Base-by-base conservation (phyloP, 2,113 vertebrate species). In the Forbesichthys papilliferus region DNA sequence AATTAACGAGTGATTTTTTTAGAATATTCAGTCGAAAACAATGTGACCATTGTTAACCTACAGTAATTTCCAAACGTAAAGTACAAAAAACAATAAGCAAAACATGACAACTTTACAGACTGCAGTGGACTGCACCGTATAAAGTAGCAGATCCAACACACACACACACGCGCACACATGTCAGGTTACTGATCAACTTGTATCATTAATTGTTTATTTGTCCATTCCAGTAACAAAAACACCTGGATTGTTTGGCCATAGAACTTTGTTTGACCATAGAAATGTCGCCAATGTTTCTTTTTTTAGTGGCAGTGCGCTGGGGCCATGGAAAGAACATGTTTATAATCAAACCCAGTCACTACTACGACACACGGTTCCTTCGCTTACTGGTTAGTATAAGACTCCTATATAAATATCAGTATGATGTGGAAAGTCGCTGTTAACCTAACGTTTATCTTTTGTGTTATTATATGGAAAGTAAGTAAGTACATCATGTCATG, bases 241-340 rank as follows among this genome's bases (percentile, higher is more conserved):
- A 27, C 3, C 27, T 27, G 27, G 27, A 27, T 12, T 51, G 11
- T 51, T 51, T 51, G 13, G 16, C 6, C 12, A 55, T 9, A 57
- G 7, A 18, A 3, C 27, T 27, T 12, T 52, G 11, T 52, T 52
- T 52, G 13, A 55, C n/a, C 12, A 55, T 9, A 57, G 7, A 18
- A 10, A 2, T 5, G 16, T 56, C 1, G 64, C 13, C 11, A 18
- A 59, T 84, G n/a, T 79, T 71, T 27, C 92, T 92, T 79, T 71
- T 92, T 92, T 0, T 79, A 99, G 97, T 89, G 85, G 89, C 92
- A 9, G 93, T 98, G 0, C 95, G 97, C 34, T 92, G 94, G 75
- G 92, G 93, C 72, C 93, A 96, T 77, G 95, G 91, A 48, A 99
- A 96, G 84, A 92, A 85, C 80, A 77, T 97, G 88, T 99, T 99